Base-by-base conservation (phyloP, 2,113 vertebrate species). In the Maccullochella peelii region DNA sequence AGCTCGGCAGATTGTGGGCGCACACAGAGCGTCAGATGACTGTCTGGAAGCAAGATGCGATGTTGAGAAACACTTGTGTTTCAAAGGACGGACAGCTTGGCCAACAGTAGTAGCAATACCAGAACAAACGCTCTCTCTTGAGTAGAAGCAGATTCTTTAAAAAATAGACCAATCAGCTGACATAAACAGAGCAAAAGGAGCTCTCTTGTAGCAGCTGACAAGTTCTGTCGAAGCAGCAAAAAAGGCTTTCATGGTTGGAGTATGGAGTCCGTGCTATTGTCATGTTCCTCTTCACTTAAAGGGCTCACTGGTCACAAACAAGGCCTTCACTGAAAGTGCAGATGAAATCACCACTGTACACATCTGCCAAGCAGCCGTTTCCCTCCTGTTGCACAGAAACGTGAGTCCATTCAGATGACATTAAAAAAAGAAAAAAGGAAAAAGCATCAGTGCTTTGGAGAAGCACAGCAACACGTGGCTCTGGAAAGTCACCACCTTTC, bases 291-390 rank as follows among this genome's bases (percentile, higher is more conserved):
- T 67, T 89, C 77, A 38, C 40, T 76, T 82, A 67, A 83, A 73
- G 79, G 86, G 68, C 73, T 86, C 71, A 27, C 76, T 86, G 78
- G 85, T 89, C 83, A 80, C 86, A 89, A 88, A 88, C 86, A 77
- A 79, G 80, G 73, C 77, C 57, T 80, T 54, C 61, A 70, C 68
- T 78, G 54, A 79, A 52, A 59, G 69, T 40, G 0, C 68, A 65
- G 71, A 91, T 88, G 85, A 94, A 90, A 87, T 92, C 88, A 91
- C 86, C 80, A 74, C 79, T 66, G 70, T 36, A 70, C 86, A 94
- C 94, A 95, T 95, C 93, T 94, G 94, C 90, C 78, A 88, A 88
- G 82, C 92, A 95, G 92, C 89, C 86, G 59, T 70, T 79, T 78
- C 76, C 83, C 72, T 68, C 72, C 71, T 73, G 74, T 54, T 52